phyloP scores from a whole-genome alignment of 2,797 vertebrate species.

The Lerista edwardsae region DNA sequence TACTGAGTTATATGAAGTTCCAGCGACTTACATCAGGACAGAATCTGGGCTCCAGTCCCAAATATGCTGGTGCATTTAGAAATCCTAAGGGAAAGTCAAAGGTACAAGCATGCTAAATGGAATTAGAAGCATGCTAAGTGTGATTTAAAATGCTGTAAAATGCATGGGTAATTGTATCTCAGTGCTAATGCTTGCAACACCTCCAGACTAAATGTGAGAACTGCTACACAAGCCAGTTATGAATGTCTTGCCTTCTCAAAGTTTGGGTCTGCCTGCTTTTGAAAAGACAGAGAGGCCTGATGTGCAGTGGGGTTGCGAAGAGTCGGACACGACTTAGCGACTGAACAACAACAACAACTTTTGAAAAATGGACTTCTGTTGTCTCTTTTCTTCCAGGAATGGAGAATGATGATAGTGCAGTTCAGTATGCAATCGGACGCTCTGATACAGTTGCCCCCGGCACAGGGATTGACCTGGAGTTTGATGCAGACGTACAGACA shows the following conservation, averaged over 20 bases:
- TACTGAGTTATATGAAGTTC: background rate
- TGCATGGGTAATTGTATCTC: background rate
- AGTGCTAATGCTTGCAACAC: background rate
- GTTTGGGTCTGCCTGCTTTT: background rate
- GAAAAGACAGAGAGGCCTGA: too few species aligned
- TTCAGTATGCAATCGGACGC: slow-evolving; percentile 95
- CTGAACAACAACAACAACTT: too few species aligned
- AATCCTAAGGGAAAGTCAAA: background rate
- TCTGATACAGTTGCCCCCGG: slow-evolving; percentile 95
- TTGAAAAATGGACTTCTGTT: background rate
- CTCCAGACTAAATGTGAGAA: background rate
- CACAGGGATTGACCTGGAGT: slow-evolving; percentile 95
- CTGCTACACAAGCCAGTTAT: background rate
- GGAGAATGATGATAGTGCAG: slow-evolving; percentile 95
- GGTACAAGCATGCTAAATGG: background rate
- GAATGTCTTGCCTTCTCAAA: background rate
- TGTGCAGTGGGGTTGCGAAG: too few species aligned
- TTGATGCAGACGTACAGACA: slow-evolving; percentile 95
- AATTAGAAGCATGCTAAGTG: background rate
- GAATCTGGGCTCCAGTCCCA: background rate
- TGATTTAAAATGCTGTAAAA: background rate
- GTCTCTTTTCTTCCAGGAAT: slow-evolving; percentile 82
- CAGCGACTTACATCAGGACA: background rate
- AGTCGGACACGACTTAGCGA: too few species aligned
- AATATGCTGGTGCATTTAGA: background rate